Evolutionary conservation across 2,888 invertebrate species (phyloP).

Genomic region (Idaea biselata): DNA sequence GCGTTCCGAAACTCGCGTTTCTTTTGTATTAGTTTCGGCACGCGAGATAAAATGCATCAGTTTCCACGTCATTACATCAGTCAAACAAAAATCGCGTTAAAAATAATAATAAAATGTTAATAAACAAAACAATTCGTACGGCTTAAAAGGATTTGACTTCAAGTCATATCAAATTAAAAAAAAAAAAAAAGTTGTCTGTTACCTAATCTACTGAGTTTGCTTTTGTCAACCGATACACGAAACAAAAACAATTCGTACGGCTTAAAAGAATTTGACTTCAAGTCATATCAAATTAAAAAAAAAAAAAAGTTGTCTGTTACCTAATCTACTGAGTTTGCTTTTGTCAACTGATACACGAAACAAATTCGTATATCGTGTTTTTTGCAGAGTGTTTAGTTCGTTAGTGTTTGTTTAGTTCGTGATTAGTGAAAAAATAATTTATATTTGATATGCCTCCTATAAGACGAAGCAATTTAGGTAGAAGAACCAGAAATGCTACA

Average conservation of each 20-base stretch:
- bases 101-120: conserved; percentile 16
- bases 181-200: conserved; percentile 18
- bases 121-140: conserved; percentile 11
- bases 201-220: conserved; percentile 27
- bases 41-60: conserved; percentile 18
- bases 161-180: conserved; percentile 25
- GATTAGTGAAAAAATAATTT: conserved; percentile 16
- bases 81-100: conserved; percentile 18
- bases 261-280: conserved; percentile 19
- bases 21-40: conserved; percentile 14
- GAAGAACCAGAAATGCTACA: conserved; percentile 40
- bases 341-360: conserved; percentile 24
- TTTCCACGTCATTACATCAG: conserved; percentile 8
- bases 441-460: conserved; percentile 28
- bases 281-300: conserved; percentile 24
- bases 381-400: conserved; percentile 21
- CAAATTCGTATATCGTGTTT: conserved; percentile 25
- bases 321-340: conserved; percentile 27
- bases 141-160: conserved; percentile 19
- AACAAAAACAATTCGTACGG: conserved; percentile 16
- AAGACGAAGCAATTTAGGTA: conserved; percentile 34
- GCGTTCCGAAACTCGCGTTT: conserved; percentile 16
- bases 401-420: conserved; percentile 8
- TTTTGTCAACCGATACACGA: conserved; percentile 26
- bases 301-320: conserved; percentile 19